Percentiles rank a stretch among this genome's conserved stretches.
phyloP scores from a whole-genome alignment of 2,888 invertebrate species.

The Mesoligia furuncula region DNA sequence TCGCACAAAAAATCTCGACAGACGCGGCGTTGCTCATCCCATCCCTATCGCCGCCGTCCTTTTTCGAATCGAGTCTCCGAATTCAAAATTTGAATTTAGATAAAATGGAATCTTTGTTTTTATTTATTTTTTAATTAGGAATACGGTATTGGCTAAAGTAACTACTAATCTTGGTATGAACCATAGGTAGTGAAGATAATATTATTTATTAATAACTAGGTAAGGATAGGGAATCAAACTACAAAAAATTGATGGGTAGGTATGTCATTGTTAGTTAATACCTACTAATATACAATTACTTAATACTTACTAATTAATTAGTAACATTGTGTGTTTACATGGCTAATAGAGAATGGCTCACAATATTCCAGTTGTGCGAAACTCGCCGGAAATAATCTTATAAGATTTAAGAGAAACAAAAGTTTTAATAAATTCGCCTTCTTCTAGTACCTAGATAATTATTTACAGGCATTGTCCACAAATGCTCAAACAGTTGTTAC shows the following conservation, averaged over 20 bases:
- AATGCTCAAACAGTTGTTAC: slow-evolving; percentile 67
- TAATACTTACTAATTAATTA: background rate
- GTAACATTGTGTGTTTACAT: background rate
- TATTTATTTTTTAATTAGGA: slow-evolving; percentile 29
- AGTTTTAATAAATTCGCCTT: background rate
- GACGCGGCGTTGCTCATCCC: slow-evolving; percentile 84
- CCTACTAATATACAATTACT: background rate
- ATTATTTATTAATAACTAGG: background rate
- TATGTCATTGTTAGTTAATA: no score
- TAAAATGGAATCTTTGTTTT: slow-evolving; percentile 47
- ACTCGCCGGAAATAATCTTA: background rate
- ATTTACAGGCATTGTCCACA: slow-evolving; percentile 43
- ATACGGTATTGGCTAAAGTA: background rate
- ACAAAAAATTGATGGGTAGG: background rate
- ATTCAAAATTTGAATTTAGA: slow-evolving; percentile 81
- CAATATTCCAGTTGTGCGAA: background rate
- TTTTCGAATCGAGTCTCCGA: slow-evolving; percentile 77
- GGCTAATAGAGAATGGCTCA: background rate
- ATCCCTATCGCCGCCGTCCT: slow-evolving; percentile 83
- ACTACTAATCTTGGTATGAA: background rate
- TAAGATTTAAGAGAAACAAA: background rate
- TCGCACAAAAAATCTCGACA: slow-evolving; percentile 90
- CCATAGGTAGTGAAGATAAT: background rate
- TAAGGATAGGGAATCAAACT: background rate
- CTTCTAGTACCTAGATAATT: slow-evolving; percentile 7